Conservation (phyloP, 2,888 invertebrate genomes). For the Platycnemis pennipes region DNA sequence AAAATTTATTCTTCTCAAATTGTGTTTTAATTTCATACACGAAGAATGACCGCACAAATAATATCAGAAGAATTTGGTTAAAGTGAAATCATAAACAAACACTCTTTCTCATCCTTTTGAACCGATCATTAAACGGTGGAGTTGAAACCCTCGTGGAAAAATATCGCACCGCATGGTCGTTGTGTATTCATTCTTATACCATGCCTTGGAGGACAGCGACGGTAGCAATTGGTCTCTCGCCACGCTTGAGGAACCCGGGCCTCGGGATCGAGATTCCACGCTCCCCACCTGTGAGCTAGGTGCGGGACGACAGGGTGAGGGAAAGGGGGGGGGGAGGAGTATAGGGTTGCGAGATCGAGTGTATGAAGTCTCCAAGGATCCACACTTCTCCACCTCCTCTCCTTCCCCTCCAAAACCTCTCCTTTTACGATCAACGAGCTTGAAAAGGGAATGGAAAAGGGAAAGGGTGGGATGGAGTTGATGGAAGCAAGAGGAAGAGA, state of each 20-base stretch:
- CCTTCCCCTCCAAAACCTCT: not conserved
- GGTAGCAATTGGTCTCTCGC: not conserved
- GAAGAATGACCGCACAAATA: too few relatives aligned
- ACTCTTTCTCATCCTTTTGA: too few relatives aligned
- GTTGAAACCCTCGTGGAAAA: too few relatives aligned
- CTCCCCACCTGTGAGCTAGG: not conserved
- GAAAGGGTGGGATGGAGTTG: not conserved
- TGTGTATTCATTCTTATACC: not conserved
- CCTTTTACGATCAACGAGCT: not conserved
- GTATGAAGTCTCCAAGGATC: slow-evolving; percentile 12
- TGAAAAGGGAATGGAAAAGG: not conserved
- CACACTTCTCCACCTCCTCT: not conserved
- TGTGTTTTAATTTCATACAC: too few relatives aligned
- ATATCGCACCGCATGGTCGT: too few relatives aligned
- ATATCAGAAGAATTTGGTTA: too few relatives aligned
- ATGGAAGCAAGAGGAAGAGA: not conserved
- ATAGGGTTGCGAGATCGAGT: not conserved
- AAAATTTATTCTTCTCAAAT: too few relatives aligned
- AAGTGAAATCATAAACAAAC: too few relatives aligned
- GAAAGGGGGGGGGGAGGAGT: not conserved
- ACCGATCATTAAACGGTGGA: too few relatives aligned
- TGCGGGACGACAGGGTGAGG: not conserved
- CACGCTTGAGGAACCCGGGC: too few relatives aligned
- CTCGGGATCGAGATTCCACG: too few relatives aligned
- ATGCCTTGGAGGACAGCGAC: not conserved